These are phyloP conservation scores for Oeneis ivallda DNA, from an alignment of 2,888 invertebrate genomes.

Conservation along the genomic window DNA sequence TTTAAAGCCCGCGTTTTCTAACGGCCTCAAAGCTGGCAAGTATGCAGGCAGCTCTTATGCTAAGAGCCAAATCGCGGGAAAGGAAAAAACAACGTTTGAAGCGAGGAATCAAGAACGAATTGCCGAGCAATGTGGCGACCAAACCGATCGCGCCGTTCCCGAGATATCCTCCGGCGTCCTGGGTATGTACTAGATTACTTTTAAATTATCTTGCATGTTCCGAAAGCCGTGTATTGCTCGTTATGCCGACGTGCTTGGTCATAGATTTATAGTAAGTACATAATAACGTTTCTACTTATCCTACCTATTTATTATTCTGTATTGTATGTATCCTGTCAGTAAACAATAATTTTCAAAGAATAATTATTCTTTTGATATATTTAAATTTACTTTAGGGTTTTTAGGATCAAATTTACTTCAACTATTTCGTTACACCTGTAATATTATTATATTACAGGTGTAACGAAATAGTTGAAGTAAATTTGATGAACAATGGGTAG, in stretches of 20 bases:
- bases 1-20: conserved; percentile 53
- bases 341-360: background rate
- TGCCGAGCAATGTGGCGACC: conserved; percentile 94
- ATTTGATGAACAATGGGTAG: too few species aligned
- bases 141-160: conserved; percentile 93
- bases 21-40: conserved; percentile 83
- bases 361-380: background rate
- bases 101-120: conserved; percentile 87
- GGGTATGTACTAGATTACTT: conserved; percentile 76
- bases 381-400: background rate
- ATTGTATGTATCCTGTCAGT: too few species aligned
- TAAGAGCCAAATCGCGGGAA: conserved; percentile 94
- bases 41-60: conserved; percentile 96
- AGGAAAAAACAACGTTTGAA: conserved; percentile 89
- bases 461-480: too few species aligned
- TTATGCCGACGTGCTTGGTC: conserved; percentile 35
- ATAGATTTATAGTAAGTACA: conserved; percentile 30
- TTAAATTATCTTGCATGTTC: conserved; percentile 31
- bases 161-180: conserved; percentile 91
- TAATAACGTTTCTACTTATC: background rate
- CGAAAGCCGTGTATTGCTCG: conserved; percentile 38
- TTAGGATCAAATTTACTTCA: too few species aligned
- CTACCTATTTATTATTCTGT: background rate
- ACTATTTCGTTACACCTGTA: too few species aligned
- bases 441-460: too few species aligned